phyloP scores from a whole-genome alignment of 1,140 invertebrate species.

The Pygmarrhopalites habei region DNA sequence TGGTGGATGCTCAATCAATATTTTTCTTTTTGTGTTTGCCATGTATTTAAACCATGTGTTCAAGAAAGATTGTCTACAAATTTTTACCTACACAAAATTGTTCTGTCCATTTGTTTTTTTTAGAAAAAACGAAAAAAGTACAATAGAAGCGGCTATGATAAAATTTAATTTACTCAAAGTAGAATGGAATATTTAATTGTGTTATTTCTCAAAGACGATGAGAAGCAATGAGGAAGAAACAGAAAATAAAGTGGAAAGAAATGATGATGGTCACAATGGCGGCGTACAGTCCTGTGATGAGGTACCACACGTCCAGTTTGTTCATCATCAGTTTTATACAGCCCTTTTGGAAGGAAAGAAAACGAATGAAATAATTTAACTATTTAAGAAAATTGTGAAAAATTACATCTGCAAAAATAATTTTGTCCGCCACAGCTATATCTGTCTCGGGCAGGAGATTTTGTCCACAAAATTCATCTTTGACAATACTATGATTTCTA shows the following conservation, averaged over 20 bases:
- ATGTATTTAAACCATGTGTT: too few species aligned
- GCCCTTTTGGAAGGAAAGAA: slow-evolving; percentile 1
- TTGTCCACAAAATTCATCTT: slow-evolving; percentile 13
- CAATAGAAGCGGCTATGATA: too few species aligned
- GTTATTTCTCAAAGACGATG: slow-evolving; percentile 3
- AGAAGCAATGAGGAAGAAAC: slow-evolving; percentile 4
- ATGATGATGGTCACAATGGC: not conserved
- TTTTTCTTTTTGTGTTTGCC: too few species aligned
- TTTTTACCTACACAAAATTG: too few species aligned
- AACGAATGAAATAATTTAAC: not conserved
- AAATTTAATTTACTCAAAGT: too few species aligned
- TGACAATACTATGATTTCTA: not conserved
- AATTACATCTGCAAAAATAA: slow-evolving; percentile 14
- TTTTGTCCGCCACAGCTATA: not conserved
- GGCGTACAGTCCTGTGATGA: not conserved
- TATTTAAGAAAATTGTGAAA: too few species aligned
- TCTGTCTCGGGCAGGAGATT: slow-evolving; percentile 14
- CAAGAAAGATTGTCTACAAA: too few species aligned
- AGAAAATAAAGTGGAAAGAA: not conserved
- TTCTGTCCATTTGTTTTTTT: too few species aligned
- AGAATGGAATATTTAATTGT: too few species aligned
- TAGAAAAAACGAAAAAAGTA: too few species aligned
- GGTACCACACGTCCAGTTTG: not conserved
- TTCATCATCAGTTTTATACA: not conserved
- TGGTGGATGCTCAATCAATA: too few species aligned